Evolutionary conservation across 2,113 vertebrate genomes (phyloP).

Genomic region (Romanogobio albipinnatus): DNA sequence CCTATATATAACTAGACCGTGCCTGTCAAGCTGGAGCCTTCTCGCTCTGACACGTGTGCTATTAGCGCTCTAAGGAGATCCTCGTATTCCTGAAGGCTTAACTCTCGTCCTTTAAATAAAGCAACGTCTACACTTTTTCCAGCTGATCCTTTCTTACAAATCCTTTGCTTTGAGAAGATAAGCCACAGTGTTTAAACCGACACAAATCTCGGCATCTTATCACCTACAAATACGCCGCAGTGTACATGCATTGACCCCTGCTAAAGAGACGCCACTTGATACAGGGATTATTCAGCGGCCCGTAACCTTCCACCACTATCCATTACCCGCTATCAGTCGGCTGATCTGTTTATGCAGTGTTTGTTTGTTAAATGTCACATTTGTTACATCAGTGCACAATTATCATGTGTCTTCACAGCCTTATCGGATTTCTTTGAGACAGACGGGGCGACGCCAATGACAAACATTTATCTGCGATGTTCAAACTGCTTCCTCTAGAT

Average conservation of each 20-base stretch:
- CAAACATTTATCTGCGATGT: conserved; percentile 19
- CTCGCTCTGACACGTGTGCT: background rate
- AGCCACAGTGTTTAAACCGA: background rate
- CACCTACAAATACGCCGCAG: background rate
- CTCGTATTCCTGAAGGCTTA: background rate
- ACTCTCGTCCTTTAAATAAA: conserved; percentile 8
- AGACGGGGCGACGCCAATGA: background rate
- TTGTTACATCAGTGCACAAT: conserved; percentile 40
- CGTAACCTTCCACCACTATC: conserved; percentile 10
- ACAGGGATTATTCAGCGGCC: conserved; percentile 1
- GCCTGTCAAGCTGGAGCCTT: background rate
- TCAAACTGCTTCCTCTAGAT: conserved; percentile 25
- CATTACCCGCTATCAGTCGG: conserved; percentile 15
- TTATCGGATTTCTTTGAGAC: conserved; percentile 25
- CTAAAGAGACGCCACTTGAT: background rate
- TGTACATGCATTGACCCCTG: background rate
- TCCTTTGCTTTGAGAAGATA: conserved; percentile 34
- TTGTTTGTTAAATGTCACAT: conserved; percentile 51
- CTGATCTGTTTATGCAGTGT: conserved; percentile 29
- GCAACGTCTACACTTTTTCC: conserved; percentile 24
- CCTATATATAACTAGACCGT: background rate
- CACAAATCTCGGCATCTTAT: conserved; percentile 21
- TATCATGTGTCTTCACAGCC: conserved; percentile 33
- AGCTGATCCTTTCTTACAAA: conserved; percentile 18
- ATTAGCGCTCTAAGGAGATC: background rate